Evolutionary conservation across 2,113 vertebrate genomes (phyloP).

Genomic region (Prunella fulvescens): DNA sequence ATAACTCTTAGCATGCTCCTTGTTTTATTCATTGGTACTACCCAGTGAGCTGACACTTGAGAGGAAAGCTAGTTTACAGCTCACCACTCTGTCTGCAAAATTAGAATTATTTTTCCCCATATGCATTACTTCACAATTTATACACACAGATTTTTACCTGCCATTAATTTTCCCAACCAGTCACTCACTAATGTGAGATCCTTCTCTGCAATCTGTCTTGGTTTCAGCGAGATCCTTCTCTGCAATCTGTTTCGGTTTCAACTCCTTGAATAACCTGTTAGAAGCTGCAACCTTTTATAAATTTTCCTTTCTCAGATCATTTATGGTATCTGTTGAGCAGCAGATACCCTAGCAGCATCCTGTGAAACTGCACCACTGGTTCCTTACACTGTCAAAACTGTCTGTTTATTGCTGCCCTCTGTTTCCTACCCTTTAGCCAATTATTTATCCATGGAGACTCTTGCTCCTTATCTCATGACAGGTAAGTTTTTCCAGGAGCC

Average conservation of each 20-base stretch:
- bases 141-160: not conserved
- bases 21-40: not conserved
- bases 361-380: not conserved
- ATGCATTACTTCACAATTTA: not conserved
- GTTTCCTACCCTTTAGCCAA: slow-evolving; percentile 31
- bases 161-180: not conserved
- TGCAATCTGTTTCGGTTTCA: not conserved
- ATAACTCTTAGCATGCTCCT: not conserved
- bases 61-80: not conserved
- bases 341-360: not conserved
- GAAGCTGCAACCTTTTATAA: not conserved
- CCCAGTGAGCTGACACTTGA: not conserved
- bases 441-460: slow-evolving; percentile 24
- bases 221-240: not conserved
- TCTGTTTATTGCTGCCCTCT: slow-evolving; percentile 24
- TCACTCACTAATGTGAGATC: not conserved
- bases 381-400: slow-evolving; percentile 23
- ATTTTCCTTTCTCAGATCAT: not conserved
- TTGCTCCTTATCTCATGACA: slow-evolving; percentile 11
- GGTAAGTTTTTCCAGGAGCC: slow-evolving; percentile 19
- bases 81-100: not conserved
- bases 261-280: not conserved
- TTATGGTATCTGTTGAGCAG: not conserved
- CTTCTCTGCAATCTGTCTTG: not conserved
- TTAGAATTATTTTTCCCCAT: not conserved